Evolutionary conservation across 1,140 invertebrate species (phyloP).

Genomic region (Cherax destructor): DNA sequence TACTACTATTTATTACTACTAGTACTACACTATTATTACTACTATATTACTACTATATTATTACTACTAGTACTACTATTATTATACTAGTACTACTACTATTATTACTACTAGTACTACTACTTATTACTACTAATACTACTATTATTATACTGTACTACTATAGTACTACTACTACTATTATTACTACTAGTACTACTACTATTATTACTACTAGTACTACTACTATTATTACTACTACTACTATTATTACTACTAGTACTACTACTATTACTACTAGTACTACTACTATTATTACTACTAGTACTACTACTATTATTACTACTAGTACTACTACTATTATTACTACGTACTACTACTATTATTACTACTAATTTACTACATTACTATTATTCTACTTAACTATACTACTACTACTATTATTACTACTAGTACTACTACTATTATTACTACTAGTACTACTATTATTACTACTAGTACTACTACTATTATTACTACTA

Average conservation of each 20-base stretch:
- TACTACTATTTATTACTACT: constrained; percentile 8
- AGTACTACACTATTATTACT: constrained; percentile 21
- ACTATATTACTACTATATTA: constrained; percentile 24
- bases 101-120: constrained; percentile 23
- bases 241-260: background rate
- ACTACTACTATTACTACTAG: constrained; percentile 9
- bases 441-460: background rate
- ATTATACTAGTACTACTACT: too few species aligned
- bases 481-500: background rate
- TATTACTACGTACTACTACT: too few species aligned
- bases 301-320: background rate
- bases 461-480: background rate
- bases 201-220: constrained; percentile 5
- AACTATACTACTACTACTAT: too few species aligned
- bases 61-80: constrained; percentile 20
- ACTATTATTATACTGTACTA: too few species aligned
- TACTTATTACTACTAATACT: background rate
- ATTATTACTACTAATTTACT: constrained; percentile 18
- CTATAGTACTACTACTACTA: too few species aligned
- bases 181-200: constrained; percentile 12
- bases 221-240: background rate
- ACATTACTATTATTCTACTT: background rate
- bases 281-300: background rate
- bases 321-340: too few species aligned
- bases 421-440: background rate